phyloP scores from a whole-genome alignment of 2,797 vertebrate species.

The Platyrinchus mystaceus region DNA sequence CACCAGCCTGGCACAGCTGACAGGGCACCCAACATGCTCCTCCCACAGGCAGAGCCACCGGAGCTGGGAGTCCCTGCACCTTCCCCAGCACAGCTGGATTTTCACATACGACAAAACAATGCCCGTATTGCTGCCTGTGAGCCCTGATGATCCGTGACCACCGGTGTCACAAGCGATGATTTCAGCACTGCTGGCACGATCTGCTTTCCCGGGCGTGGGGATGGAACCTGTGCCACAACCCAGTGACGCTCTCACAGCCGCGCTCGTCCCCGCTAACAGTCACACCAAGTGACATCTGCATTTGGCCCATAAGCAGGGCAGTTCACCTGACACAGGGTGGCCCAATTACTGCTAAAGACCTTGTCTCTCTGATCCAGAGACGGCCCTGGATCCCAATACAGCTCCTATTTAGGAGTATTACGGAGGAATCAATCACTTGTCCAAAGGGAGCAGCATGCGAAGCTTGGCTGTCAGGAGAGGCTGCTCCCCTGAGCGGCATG shows the following conservation, averaged over 20 bases:
- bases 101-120: background rate
- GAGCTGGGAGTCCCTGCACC: background rate
- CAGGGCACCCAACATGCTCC: background rate
- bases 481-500: constrained; percentile 60
- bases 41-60: background rate
- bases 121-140: background rate
- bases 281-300: constrained; percentile 82
- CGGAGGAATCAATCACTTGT: constrained; percentile 86
- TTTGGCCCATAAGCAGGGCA: constrained; percentile 82
- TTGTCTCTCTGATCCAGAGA: constrained; percentile 69
- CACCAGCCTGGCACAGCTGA: background rate
- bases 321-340: constrained; percentile 88
- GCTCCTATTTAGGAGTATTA: constrained; percentile 88
- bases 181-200: background rate
- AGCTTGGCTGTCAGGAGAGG: constrained; percentile 58
- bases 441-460: constrained; percentile 63
- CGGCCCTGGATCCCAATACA: constrained; percentile 63
- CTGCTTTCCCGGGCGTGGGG: background rate
- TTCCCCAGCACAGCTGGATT: background rate
- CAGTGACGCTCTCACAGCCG: background rate
- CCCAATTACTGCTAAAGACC: constrained; percentile 81
- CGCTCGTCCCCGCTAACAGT: constrained; percentile 70
- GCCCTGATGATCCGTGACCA: background rate
- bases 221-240: background rate
- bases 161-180: constrained; percentile 59